Base-by-base conservation (phyloP, 1,140 invertebrate species). In the Olivierus martensii region DNA sequence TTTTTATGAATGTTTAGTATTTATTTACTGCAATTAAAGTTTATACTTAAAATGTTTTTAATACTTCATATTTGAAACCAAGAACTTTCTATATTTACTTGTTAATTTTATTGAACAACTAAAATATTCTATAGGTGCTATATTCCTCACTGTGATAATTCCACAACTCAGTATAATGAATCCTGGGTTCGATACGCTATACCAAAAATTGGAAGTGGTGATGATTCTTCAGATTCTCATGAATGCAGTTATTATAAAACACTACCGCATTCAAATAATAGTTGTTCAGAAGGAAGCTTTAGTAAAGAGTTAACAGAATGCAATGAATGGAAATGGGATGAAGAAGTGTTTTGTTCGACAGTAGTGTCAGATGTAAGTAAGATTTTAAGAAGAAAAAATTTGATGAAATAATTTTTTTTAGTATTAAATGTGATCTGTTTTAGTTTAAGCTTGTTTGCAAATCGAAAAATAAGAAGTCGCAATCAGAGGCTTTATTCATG, bases 371-470 rank as follows among this genome's bases (percentile, higher is more conserved):
- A 53, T 17, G 56, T 56, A 44, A 38, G 51, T 44, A 36, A 15
- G 18, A n/a, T n/a, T n/a, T n/a, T n/a, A n/a, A n/a, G n/a, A n/a
- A n/a, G n/a, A n/a, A n/a, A n/a, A n/a, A n/a, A n/a, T n/a, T n/a
- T n/a, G n/a, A n/a, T n/a, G n/a, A 22, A n/a, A 10, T 38, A 4
- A 49, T 17, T 11, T 14, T 2, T 15, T 2, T 14, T 14, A 53
- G 22, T 55, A 11, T 18, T 41, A 17, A 21, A 3, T 42, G 14
- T 37, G 46, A 6, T 49, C 18, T 49, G n/a, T 52, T 55, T n/a
- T 49, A 69, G 67, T 67, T 65, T 56, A 55, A 64, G 37, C 49
- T 67, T 18, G 61, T 62, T n/a, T 68, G 67, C 37, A 57, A 62
- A 4, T 50, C 59, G 5, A 53, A 52, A 17, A 63, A 59, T 59